Evolutionary conservation across 30 jellyfish, hydroid and myxozoan species (phyloP).

Genomic region (Hydractinia echinata): DNA sequence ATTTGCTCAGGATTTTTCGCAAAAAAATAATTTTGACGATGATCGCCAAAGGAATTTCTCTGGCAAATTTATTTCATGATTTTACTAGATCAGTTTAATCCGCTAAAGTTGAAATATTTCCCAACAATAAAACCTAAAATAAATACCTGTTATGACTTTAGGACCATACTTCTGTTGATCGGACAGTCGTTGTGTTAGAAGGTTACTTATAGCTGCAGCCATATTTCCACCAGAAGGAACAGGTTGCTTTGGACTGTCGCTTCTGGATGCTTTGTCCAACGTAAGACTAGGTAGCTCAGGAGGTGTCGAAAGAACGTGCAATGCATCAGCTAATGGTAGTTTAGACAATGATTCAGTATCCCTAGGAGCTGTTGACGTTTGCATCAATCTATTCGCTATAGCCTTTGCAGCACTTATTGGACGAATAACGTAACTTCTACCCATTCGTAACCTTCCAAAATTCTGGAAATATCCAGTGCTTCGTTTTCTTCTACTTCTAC

Average conservation of each 20-base stretch:
- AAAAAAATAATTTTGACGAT: no score
- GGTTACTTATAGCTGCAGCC: conserved; percentile 20
- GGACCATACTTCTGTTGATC: conserved; percentile 14
- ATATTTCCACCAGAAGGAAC: neutral
- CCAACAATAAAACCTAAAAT: no score
- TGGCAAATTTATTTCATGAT: no score
- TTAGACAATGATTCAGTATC: neutral
- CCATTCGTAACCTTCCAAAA: neutral
- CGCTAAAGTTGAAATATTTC: no score
- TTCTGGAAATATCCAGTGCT: neutral
- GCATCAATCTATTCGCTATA: neutral
- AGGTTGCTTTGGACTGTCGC: neutral
- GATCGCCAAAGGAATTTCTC: no score
- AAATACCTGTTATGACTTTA: conserved; percentile 4
- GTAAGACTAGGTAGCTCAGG: neutral
- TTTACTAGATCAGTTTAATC: no score
- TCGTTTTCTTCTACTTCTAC: neutral
- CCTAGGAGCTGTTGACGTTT: neutral
- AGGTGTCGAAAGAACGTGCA: neutral
- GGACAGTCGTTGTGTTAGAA: conserved; percentile 5
- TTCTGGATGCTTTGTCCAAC: neutral
- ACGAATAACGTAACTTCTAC: conserved; percentile 25
- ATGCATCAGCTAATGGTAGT: no score
- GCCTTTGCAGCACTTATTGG: conserved; percentile 19
- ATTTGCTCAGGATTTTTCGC: no score